Evolutionary conservation across 2,888 invertebrate genomes (phyloP), one percentile per base, ranked within the genome.

Genomic region (Acanthopleura granulata): DNA sequence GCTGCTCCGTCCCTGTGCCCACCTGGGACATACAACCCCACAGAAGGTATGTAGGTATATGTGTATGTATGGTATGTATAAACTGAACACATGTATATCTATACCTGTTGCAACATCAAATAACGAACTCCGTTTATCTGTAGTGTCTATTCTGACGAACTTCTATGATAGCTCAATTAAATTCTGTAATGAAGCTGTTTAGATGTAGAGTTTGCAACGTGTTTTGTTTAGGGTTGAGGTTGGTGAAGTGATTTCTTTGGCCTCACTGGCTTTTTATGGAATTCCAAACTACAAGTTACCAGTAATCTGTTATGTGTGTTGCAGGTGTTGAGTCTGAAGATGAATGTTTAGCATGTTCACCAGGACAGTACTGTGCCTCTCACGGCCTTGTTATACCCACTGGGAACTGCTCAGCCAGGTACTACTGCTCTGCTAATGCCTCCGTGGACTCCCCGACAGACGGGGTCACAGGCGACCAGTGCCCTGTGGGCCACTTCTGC

Each of bases 21-120:
- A 25, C 81, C 85, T 16, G 89, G 89, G 18, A 85, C 88, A 27
- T 89, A 85, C 81, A 86, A 82, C 73, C 83, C 87, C 29, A 80
- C 81, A 22, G 73, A 77, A 84, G 87, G 87, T 86, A 78, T 74
- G 70, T 73, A 4, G 18, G 40, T 9, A 40, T 40, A 40, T 40
- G n/a, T n/a, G n/a, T n/a, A n/a, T n/a, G n/a, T n/a, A n/a, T n/a
- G n/a, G n/a, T n/a, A n/a, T n/a, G n/a, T n/a, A n/a, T n/a, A n/a
- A n/a, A n/a, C n/a, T n/a, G n/a, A n/a, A n/a, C n/a, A n/a, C n/a
- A n/a, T n/a, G n/a, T n/a, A n/a, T n/a, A n/a, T n/a, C n/a, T n/a
- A n/a, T n/a, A n/a, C n/a, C n/a, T n/a, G n/a, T n/a, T n/a, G n/a
- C n/a, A n/a, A n/a, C n/a, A n/a, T n/a, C n/a, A n/a, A n/a, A n/a